A percentile compares a stretch with the other conserved stretches of the same genome.
These are phyloP conservation scores for Drosophila niveifrons DNA, from an alignment of 2,888 invertebrate species.

Conservation along the genomic window DNA sequence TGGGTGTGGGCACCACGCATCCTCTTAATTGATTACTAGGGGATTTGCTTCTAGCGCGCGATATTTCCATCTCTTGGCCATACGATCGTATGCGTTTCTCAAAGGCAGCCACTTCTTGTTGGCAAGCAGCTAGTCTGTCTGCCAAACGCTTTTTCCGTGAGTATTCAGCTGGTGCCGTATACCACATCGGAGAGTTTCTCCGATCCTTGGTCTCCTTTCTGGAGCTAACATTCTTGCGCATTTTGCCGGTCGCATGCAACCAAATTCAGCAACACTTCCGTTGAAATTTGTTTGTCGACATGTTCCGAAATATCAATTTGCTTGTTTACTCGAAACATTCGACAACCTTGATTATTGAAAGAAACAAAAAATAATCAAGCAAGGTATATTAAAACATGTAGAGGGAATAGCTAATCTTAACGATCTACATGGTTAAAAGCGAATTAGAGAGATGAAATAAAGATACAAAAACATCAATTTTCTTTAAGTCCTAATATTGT, in stretches of 20 bases:
- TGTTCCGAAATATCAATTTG: conserved; percentile 44
- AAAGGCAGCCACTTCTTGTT: background rate
- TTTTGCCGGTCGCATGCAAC: conserved; percentile 37
- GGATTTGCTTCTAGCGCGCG: background rate
- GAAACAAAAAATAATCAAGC: background rate
- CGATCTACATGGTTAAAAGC: too few relatives aligned
- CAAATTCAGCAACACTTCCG: conserved; percentile 69
- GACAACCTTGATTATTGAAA: conserved; percentile 19
- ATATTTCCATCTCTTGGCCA: conserved; percentile 3
- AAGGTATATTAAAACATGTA: background rate
- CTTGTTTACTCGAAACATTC: background rate
- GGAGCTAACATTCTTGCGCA: conserved; percentile 35
- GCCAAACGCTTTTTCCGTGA: conserved; percentile 6
- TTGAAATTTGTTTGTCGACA: conserved; percentile 54
- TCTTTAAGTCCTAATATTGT: too few relatives aligned
- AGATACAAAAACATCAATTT: too few relatives aligned
- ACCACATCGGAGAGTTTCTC: conserved; percentile 43
- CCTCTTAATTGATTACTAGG: background rate
- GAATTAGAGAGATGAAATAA: too few relatives aligned
- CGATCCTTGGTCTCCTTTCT: conserved; percentile 4
- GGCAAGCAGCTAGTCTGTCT: background rate
- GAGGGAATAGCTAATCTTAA: too few relatives aligned
- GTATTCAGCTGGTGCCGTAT: conserved; percentile 10
- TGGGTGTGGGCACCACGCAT: background rate
- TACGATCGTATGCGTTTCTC: background rate